Conservation (phyloP, 2,888 invertebrate species). For the Sinohyriopsis cumingii region DNA sequence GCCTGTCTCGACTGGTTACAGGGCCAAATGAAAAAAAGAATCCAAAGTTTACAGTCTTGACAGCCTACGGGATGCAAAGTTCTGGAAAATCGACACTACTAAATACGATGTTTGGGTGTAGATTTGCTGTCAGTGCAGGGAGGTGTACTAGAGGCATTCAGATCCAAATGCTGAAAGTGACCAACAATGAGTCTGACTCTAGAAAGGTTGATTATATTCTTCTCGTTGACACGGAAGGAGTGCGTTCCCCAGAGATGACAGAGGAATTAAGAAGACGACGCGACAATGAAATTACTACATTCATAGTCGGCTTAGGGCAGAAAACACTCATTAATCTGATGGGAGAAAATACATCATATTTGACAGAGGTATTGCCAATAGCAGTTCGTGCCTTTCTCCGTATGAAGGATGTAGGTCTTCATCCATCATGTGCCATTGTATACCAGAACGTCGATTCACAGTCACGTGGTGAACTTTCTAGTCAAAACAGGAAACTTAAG, state of each 20-base stretch:
- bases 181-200: background rate
- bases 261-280: background rate
- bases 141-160: slow-evolving; percentile 13
- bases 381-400: slow-evolving; percentile 1
- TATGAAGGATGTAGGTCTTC: background rate
- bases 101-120: slow-evolving; percentile 12
- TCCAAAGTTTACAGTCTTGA: background rate
- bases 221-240: slow-evolving; percentile 16
- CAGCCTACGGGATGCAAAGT: slow-evolving; percentile 15
- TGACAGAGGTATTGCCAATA: slow-evolving; percentile 8
- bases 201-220: slow-evolving; percentile 7
- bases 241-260: slow-evolving; percentile 7
- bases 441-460: slow-evolving; percentile 13
- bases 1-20: too few species aligned
- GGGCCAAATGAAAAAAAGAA: too few species aligned
- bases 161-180: slow-evolving; percentile 6
- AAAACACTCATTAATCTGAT: slow-evolving; percentile 4
- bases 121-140: slow-evolving; percentile 14
- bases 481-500: too few species aligned
- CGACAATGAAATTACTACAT: slow-evolving; percentile 12
- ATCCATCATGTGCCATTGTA: slow-evolving; percentile 3
- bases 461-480: too few species aligned
- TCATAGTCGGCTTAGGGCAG: slow-evolving; percentile 4
- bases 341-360: slow-evolving; percentile 4
- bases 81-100: slow-evolving; percentile 15